Base-by-base conservation (phyloP, 2,113 vertebrate genomes). In the Phrynosoma blainvillii region DNA sequence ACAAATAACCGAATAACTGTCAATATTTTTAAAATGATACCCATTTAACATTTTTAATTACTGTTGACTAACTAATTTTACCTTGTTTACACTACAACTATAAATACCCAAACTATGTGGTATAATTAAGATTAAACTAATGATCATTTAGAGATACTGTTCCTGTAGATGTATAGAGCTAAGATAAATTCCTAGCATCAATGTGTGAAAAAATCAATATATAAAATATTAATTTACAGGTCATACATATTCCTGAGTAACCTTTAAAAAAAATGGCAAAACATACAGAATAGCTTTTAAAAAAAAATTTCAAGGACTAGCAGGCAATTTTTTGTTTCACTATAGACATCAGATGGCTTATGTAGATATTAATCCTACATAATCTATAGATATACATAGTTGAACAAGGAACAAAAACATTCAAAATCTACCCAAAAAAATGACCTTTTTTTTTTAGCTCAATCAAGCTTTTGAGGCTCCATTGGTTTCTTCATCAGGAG, bases 121-220 rank as follows among this genome's bases (percentile, higher is more conserved):
- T 25, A 54, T 62, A 88, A 90, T 88, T 74, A 82, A 87, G 79
- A 90, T 85, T 82, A 92, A 90, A 36, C 75, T 93, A 77, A 77
- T 32, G 86, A 21, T 84, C 79, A 85, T 27, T 85, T 89, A 91
- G 79, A 90, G 36, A 90, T 88, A 71, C 6, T 21, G 81, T 90
- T 88, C 88, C 56, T 21, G 23, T 23, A 77, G 42, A 73, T 74
- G 36, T 89, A 9, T 77, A 79, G 79, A 73, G 30, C 78, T 32
- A 30, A 79, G 82, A 81, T 73, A 79, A 88, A 86, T 85, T 81
- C 78, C 56, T 91, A 27, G 32, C 1, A 65, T 89, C 32, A 70
- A 14, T 80, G 77, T n/a, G 4, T 20, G 82, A 87, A 36, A 36
- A 89, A 91, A 73, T 85, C 86, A 27, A 16, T 56, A 79, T 36